Evolutionary conservation across 2,797 vertebrate species (phyloP), one percentile per base, ranked within the genome.

Genomic region (Triplophysa yarkandensis): DNA sequence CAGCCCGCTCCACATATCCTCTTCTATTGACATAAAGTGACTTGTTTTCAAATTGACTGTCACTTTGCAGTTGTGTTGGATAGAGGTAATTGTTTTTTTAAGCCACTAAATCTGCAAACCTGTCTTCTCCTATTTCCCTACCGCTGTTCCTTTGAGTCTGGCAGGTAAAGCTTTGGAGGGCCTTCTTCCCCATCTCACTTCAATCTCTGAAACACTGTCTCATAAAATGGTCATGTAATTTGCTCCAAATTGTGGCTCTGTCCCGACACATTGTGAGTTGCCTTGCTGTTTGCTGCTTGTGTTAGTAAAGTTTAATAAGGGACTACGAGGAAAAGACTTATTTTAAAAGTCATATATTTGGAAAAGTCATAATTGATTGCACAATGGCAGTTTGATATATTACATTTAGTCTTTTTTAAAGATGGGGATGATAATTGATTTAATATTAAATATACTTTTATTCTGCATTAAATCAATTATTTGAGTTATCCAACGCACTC

Each of bases 41-140:
- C 71, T 78, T 74, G 41, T 70, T 71, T 75, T 60, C 60, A 55
- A 74, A 66, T 75, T 25, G 61, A 41, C 52, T 63, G 71, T 68
- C 77, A 71, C 62, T 71, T 46, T 36, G 61, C 50, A 34, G 41
- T 65, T 64, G 14, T 57, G 67, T 43, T 41, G 50, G 17, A 54
- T 50, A 36, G 54, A 75, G 66, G 39, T 63, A 32, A 63, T 78
- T 64, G 77, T 17, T 32, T 54, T 69, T 69, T 63, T 46, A 75
- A 34, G 52, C 54, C 23, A 11, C 30, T 75, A 57, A 71, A 61
- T 79, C 61, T 66, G 27, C 1, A 58, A 64, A 57, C 39, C 43
- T 70, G 28, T 13, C 60, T 69, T 63, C 2, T 1, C 19, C 67
- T 50, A 68, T 48, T 65, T 46, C 21, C 41, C 10, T 21, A 28